phyloP scores from a whole-genome alignment of 2,888 invertebrate species.

The Cylloceria caligata region DNA sequence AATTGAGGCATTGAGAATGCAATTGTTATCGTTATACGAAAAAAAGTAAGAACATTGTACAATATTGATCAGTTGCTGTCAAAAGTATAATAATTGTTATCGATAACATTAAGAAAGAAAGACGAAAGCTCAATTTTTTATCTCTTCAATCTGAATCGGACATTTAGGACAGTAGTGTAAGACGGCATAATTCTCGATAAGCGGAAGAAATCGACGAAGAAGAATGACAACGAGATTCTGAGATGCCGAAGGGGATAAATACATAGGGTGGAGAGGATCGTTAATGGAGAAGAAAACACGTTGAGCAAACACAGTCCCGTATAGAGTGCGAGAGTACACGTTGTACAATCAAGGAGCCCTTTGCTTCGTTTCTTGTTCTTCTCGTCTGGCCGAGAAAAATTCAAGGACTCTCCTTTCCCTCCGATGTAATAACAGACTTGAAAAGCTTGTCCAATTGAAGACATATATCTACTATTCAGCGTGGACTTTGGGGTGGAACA shows the following conservation, averaged over 20 bases:
- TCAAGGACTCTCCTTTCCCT: constrained; percentile 36
- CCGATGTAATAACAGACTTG: constrained; percentile 26
- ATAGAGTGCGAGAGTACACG: constrained; percentile 39
- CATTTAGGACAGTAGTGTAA: constrained; percentile 4
- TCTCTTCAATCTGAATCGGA: background rate
- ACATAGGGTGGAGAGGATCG: constrained; percentile 12
- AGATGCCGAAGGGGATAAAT: constrained; percentile 16
- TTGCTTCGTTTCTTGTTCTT: constrained; percentile 14
- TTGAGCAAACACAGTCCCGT: constrained; percentile 50
- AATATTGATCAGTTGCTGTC: no score
- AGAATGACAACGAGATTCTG: constrained; percentile 4
- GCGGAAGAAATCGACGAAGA: constrained; percentile 36
- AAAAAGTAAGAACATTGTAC: no score
- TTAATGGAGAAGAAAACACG: constrained; percentile 60
- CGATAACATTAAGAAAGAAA: background rate
- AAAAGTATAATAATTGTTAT: no score
- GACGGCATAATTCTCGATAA: constrained; percentile 12
- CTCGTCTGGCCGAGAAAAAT: constrained; percentile 10
- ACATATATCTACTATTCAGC: background rate
- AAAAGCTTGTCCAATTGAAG: constrained; percentile 32
- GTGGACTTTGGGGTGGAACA: constrained; percentile 1
- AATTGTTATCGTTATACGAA: no score
- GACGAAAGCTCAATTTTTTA: background rate
- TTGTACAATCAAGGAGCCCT: constrained; percentile 54
- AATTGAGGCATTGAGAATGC: no score